These are phyloP conservation scores for Alouatta palliata DNA, from an alignment of 2,113 vertebrate genomes.

Conservation along the genomic window DNA sequence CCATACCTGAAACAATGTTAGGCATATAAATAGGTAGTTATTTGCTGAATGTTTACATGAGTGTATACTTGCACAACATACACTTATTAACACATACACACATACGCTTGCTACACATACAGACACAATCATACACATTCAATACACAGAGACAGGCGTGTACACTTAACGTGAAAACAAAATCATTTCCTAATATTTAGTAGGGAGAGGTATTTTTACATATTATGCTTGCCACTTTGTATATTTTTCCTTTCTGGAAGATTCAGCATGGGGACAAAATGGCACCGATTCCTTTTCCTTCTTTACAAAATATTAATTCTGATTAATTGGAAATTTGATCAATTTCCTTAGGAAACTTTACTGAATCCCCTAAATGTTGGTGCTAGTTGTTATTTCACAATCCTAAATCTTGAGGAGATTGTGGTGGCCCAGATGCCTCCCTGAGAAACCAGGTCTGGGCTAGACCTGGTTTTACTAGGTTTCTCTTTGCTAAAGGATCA, in stretches of 20 bases:
- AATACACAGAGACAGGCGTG: neutral
- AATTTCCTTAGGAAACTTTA: slow-evolving; percentile 64
- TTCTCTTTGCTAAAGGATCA: neutral
- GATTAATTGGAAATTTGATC: slow-evolving; percentile 48
- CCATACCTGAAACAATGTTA: neutral
- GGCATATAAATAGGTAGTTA: neutral
- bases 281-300: slow-evolving; percentile 58
- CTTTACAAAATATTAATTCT: neutral
- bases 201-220: neutral
- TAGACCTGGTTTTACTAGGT: neutral
- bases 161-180: neutral
- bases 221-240: neutral
- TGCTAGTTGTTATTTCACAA: slow-evolving; percentile 67
- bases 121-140: neutral
- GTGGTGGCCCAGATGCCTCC: neutral
- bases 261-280: neutral
- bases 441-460: neutral
- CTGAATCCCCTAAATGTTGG: slow-evolving; percentile 59
- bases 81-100: neutral
- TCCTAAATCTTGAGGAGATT: slow-evolving; percentile 69
- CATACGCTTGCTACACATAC: too few species aligned
- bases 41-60: neutral
- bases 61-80: neutral
- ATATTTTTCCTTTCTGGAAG: neutral
- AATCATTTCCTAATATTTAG: neutral